Base-by-base conservation (phyloP, 2,888 invertebrate genomes). In the Drosophila helvetica region DNA sequence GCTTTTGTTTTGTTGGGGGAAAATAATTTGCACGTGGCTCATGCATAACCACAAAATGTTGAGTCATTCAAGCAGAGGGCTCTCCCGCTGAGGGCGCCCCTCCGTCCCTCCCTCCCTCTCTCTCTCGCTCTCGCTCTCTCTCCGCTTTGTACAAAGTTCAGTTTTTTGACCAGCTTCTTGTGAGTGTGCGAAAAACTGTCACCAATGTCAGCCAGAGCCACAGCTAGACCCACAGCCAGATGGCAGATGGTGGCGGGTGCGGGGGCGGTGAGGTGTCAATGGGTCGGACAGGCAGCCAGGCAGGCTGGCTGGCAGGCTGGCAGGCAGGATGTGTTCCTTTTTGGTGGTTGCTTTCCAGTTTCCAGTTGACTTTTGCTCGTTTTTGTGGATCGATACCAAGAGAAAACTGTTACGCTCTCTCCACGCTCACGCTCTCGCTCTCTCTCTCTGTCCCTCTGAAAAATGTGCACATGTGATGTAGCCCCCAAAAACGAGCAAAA, bases 41-140 rank as follows among this genome's bases (percentile, higher is more conserved):
- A 74, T 86, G 86, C 86, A 88, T 88, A 88, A 83, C 83, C 86
- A 72, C 87, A 86, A 86, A 85, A 72, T 78, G 86, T 87, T 86
- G 89, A 86, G 89, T 86, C 86, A 86, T 78, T 43, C 61, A 48
- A 45, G 30, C 48, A 27, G 38, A 45, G 38, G 18, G 12, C 30
- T 58, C 25, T 48, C 46, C 45, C 58, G 19, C 55, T 38, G 38
- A 12, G 38, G 2, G 0, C 38, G 38, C 5, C 54, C 63, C 38
- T 52, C 25, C 42, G 6, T 22, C 15, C 25, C 12, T 18, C n/a
- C 6, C 25, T 27, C 15, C 6, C 38, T 38, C 38, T 38, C 15
- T n/a, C 33, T 27, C 27, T 27, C 30, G 9, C 30, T 27, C 27
- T 27, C 8, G 1, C 19, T 27, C 8, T n/a, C 46, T 17, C 46